Evolutionary conservation across 2,113 vertebrate species (phyloP).

Genomic region (Gobiocypris rarus): DNA sequence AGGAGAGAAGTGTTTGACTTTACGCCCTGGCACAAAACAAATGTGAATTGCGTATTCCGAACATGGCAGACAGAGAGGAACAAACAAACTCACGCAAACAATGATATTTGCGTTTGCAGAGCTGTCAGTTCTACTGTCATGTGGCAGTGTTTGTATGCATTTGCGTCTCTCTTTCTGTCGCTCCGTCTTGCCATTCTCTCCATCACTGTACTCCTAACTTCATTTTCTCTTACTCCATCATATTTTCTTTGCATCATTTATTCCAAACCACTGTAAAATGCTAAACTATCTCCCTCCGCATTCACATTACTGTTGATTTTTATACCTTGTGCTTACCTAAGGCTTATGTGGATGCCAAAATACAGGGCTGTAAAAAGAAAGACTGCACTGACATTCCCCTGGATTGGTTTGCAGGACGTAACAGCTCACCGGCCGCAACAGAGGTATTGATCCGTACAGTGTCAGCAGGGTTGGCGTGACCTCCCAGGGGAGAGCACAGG

Average conservation of each 20-base stretch:
- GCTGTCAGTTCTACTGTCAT: slow-evolving; percentile 14
- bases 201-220: neutral
- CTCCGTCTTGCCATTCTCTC: neutral
- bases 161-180: neutral
- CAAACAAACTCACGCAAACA: slow-evolving; percentile 18
- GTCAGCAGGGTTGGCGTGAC: slow-evolving; percentile 41
- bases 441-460: slow-evolving; percentile 39
- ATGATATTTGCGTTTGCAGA: slow-evolving; percentile 11
- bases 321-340: neutral
- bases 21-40: slow-evolving; percentile 18
- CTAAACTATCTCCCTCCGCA: neutral
- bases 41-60: slow-evolving; percentile 14
- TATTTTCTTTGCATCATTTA: slow-evolving; percentile 8
- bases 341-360: slow-evolving; percentile 5
- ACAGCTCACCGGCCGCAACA: neutral
- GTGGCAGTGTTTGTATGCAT: slow-evolving; percentile 13
- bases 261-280: neutral
- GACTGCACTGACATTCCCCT: neutral
- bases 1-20: slow-evolving; percentile 46
- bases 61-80: slow-evolving; percentile 14
- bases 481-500: slow-evolving; percentile 33
- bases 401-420: slow-evolving; percentile 27
- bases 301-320: slow-evolving; percentile 1
- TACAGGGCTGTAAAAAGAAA: neutral
- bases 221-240: neutral